Percentiles rank a stretch among this genome's conserved stretches.
phyloP scores from a whole-genome alignment of 2,113 vertebrate species.

The Ceyx melanurus region DNA sequence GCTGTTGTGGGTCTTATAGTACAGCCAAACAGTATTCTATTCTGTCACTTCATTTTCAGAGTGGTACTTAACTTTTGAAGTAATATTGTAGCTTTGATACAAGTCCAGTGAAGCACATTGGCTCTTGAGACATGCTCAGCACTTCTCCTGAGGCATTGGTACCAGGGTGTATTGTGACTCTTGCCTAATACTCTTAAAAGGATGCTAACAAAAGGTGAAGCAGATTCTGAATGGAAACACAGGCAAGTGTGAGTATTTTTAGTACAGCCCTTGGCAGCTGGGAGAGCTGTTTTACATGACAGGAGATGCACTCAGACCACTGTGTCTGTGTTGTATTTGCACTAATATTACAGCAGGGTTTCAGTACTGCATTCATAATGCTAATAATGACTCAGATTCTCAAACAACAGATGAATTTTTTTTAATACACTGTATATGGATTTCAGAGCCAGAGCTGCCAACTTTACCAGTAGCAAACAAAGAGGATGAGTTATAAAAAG shows the following conservation, averaged over 20 bases:
- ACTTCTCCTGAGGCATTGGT: not conserved
- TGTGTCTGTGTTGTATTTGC: not conserved
- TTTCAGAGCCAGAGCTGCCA: constrained; percentile 5
- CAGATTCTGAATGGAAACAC: not conserved
- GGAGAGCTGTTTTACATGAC: constrained; percentile 3
- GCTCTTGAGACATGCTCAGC: not conserved
- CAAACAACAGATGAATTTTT: not conserved
- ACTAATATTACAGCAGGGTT: not conserved
- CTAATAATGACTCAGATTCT: constrained; percentile 37
- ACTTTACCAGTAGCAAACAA: not conserved
- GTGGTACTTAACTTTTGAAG: not conserved
- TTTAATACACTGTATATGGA: constrained; percentile 26
- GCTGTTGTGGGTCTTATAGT: not conserved
- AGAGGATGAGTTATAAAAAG: not conserved
- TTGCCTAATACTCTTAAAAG: not conserved
- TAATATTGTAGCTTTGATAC: not conserved
- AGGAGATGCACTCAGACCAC: not conserved
- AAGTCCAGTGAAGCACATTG: not conserved
- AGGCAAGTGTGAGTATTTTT: not conserved
- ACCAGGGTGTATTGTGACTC: not conserved
- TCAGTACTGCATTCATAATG: not conserved
- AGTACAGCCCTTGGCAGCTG: not conserved
- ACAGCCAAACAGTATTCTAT: not conserved
- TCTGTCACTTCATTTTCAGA: not conserved
- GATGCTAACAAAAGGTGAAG: not conserved